phyloP scores from a whole-genome alignment of 2,797 vertebrate genomes.

The Enteromius trimaculatus region DNA sequence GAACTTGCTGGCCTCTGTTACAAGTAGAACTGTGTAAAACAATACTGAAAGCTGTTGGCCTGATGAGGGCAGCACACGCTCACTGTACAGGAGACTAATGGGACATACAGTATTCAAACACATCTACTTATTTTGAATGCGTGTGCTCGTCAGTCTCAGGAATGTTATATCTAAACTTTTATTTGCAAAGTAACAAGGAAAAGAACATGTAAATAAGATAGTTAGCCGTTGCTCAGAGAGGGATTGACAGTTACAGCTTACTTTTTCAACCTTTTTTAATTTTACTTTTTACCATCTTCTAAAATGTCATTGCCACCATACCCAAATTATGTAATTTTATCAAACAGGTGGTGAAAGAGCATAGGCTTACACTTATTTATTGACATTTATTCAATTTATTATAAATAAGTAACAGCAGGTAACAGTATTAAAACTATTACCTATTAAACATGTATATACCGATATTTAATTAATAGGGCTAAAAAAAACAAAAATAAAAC shows the following conservation, averaged over 20 bases:
- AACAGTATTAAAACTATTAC: background rate
- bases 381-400: background rate
- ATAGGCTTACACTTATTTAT: no score
- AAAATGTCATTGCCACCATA: background rate
- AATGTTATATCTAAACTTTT: background rate
- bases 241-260: background rate
- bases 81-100: background rate
- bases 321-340: background rate
- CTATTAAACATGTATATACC: background rate
- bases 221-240: background rate
- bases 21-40: no score
- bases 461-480: background rate
- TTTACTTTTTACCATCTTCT: background rate
- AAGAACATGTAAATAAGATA: background rate
- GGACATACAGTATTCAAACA: background rate
- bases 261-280: background rate
- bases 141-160: no score
- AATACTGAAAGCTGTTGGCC: background rate
- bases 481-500: no score
- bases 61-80: constrained; percentile 35
- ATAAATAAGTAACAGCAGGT: background rate
- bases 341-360: background rate
- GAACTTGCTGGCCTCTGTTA: no score
- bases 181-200: background rate
- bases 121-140: background rate